Base-by-base conservation (phyloP, 30 jellyfish, hydroid and myxozoan species). In the Hydra vulgaris region DNA sequence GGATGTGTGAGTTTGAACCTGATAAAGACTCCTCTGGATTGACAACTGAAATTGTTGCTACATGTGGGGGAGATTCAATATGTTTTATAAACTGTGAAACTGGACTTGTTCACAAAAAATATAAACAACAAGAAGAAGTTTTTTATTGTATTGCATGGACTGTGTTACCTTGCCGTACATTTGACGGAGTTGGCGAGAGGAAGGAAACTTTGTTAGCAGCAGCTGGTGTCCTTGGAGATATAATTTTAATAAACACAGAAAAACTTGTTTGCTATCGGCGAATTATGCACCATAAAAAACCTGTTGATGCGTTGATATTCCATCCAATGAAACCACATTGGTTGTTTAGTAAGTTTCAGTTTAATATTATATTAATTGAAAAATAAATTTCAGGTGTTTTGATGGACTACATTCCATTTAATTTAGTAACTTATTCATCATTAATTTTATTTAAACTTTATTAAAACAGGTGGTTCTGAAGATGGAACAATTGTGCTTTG, bases 1-100 rank as follows among this genome's bases (percentile, higher is more conserved):
- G 98, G 98, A 92, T 92, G 98, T 92, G 98, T 71, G 98, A 87
- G 78, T 92, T 92, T 74, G 96, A 92, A 70, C 98, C 98, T 1
- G 96, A 92, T 78, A 84, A 77, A 4, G 75, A 83, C 54, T 71
- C 71, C 27, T 95, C 96, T 56, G 96, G 96, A 71, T 61, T 78
- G 23, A 87, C 98, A 23, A 92, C 98, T 8, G 84, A 67, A 17
- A 66, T 92, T 0, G 95, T 95, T 71, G 98, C 98, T 21, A 92
- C 98, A 21, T 92, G 98, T 81, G 98, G 98, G 18, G 98, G 98
- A n/a, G 98, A 92, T 71, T 92, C 98, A 8, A 94, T 92, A 17
- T 92, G 98, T 72, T 92, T 92, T 69, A 84, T 92, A 24, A 93
- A 87, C 66, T 92, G 96, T 72, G 72, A 83, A 27, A 79, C 96